Evolutionary conservation across 2,797 vertebrate genomes (phyloP), one percentile per base, ranked within the genome.

Genomic region (Paramormyrops hopkinsi): DNA sequence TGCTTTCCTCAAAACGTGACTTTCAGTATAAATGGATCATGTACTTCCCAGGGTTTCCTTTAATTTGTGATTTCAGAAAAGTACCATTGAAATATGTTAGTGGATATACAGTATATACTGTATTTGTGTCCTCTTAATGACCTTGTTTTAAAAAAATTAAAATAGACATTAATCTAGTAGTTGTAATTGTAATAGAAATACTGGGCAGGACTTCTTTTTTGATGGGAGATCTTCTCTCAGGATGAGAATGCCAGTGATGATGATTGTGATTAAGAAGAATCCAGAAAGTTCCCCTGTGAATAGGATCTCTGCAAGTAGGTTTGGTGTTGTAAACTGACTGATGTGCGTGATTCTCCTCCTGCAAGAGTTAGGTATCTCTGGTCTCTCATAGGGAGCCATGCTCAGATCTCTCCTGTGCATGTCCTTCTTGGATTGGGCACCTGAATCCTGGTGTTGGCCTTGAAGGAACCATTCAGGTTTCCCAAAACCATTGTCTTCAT

Each of bases 171-270:
- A 25, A 4, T 69, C 11, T 33, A 33, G 25, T 79, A 44, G 4
- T 76, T 14, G 11, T 33, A 19, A 19, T 41, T 3, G 14, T 90
- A 86, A 33, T 90, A 4, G 41, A 0, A 44, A 44, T 59, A 73
- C 90, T 76, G 54, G 87, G 89, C 69, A 86, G 86, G 89, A 90
- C 86, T 89, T 90, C 89, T 88, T 91, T 91, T 90, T 87, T 56
- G 88, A 89, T 56, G 89, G 89, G 90, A 91, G 91, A 92, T 92
- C 89, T 91, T 86, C 88, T 91, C 90, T 90, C 91, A 91, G 53
- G 53, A 54, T 54, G 53, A 54, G 53, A 54, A 54, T 5, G 88
- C 90, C 89, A 87, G 84, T 53, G 51, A 53, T 9, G 87, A 90
- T 91, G 91, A 91, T 91, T 92, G 89, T 91, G 88, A 90, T 88